These are phyloP conservation scores for Siniperca chuatsi DNA, from an alignment of 2,113 vertebrate species.

Conservation along the genomic window DNA sequence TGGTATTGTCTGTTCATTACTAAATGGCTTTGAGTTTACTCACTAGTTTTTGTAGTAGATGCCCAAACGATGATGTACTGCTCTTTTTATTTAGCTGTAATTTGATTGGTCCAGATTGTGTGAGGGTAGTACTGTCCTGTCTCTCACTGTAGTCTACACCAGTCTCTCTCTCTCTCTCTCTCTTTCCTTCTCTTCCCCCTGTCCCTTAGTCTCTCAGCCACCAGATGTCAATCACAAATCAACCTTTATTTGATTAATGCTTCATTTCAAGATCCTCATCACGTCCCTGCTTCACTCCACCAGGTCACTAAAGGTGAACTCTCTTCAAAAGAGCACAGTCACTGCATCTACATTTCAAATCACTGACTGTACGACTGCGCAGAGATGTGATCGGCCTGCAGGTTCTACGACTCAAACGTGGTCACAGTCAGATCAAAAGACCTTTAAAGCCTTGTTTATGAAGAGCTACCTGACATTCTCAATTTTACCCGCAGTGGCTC, in stretches of 20 bases:
- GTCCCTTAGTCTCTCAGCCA: not conserved
- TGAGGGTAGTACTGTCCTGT: not conserved
- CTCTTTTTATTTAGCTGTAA: not conserved
- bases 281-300: conserved; percentile 32
- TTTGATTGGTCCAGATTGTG: not conserved
- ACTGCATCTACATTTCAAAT: conserved; percentile 64
- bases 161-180: not conserved
- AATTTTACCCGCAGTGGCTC: conserved; percentile 18
- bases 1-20: not conserved
- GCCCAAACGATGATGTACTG: not conserved
- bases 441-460: conserved; percentile 57
- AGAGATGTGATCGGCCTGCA: conserved; percentile 7
- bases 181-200: not conserved
- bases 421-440: conserved; percentile 56
- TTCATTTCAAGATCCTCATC: conserved; percentile 40
- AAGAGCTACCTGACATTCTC: conserved; percentile 61
- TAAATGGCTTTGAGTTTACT: conserved; percentile 5
- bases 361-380: not conserved
- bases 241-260: conserved; percentile 68
- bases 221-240: conserved; percentile 57
- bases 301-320: conserved; percentile 49
- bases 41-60: not conserved
- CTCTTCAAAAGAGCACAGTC: conserved; percentile 40
- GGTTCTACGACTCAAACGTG: conserved; percentile 21
- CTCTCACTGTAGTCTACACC: not conserved